These are phyloP conservation scores for Cuculus canorus DNA, from an alignment of 2,797 vertebrate genomes.

Conservation along the genomic window DNA sequence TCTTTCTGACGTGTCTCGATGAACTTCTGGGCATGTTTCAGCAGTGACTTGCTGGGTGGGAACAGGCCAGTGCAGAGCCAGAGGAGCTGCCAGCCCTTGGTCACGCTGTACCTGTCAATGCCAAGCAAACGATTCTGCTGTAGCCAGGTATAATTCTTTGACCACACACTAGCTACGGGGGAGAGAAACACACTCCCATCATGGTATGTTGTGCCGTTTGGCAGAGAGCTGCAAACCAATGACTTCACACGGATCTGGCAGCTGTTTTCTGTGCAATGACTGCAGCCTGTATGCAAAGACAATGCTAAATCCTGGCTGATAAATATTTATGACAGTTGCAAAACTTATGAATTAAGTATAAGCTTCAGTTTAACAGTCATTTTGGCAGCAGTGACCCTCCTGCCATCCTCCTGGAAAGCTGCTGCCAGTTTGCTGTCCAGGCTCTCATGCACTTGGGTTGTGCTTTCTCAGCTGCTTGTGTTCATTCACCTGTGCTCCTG, in stretches of 20 bases:
- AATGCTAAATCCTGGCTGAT: neutral
- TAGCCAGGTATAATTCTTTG: neutral
- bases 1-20: conserved; percentile 85
- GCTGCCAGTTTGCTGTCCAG: neutral
- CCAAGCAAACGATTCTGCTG: neutral
- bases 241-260: neutral
- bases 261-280: neutral
- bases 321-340: neutral
- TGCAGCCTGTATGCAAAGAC: neutral
- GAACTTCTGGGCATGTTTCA: conserved; percentile 90
- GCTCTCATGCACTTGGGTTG: neutral
- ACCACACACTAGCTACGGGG: neutral
- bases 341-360: conserved; percentile 4
- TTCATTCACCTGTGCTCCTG: neutral
- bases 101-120: conserved; percentile 85
- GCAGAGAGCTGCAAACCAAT: neutral
- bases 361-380: neutral
- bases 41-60: conserved; percentile 85
- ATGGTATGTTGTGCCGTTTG: neutral
- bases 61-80: conserved; percentile 97
- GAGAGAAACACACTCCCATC: neutral
- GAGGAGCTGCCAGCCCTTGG: conserved; percentile 93
- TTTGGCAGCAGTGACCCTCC: neutral
- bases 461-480: neutral
- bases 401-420: neutral